These are phyloP conservation scores for Cecidostiba fungosa DNA, from an alignment of 2,888 invertebrate species.

Conservation along the genomic window DNA sequence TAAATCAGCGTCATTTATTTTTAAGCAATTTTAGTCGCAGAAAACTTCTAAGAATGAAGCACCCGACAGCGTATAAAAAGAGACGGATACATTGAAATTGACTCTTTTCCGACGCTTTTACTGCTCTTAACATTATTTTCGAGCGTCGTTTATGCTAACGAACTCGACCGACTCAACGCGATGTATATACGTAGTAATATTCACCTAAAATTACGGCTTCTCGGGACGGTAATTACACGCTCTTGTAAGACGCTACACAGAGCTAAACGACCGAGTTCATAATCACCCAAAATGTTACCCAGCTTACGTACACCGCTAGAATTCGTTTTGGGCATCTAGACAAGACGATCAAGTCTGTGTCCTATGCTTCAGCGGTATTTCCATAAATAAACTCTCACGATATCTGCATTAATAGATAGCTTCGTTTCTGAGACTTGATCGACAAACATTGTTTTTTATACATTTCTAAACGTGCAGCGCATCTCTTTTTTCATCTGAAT, in stretches of 20 bases:
- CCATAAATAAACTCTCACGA: neutral
- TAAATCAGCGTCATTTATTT: neutral
- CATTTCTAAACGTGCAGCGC: no score
- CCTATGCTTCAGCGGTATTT: neutral
- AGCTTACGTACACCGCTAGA: neutral
- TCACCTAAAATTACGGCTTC: neutral
- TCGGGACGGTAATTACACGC: neutral
- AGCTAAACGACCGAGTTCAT: neutral
- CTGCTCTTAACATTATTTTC: neutral
- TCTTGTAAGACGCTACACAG: neutral
- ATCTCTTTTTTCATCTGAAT: no score
- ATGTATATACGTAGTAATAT: neutral
- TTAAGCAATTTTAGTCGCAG: neutral
- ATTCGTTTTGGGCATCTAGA: neutral
- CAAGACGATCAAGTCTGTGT: neutral
- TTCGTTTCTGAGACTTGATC: no score
- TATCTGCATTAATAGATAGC: neutral
- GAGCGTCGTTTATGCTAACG: neutral
- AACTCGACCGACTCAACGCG: neutral
- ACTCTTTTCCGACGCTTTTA: neutral
- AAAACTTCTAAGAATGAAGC: neutral
- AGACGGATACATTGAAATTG: neutral
- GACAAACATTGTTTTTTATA: neutral
- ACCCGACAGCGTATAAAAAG: neutral
- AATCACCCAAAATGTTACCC: neutral